These are phyloP conservation scores for Glyphotaelius pellucidus DNA, from an alignment of 2,888 invertebrate genomes.

Conservation along the genomic window DNA sequence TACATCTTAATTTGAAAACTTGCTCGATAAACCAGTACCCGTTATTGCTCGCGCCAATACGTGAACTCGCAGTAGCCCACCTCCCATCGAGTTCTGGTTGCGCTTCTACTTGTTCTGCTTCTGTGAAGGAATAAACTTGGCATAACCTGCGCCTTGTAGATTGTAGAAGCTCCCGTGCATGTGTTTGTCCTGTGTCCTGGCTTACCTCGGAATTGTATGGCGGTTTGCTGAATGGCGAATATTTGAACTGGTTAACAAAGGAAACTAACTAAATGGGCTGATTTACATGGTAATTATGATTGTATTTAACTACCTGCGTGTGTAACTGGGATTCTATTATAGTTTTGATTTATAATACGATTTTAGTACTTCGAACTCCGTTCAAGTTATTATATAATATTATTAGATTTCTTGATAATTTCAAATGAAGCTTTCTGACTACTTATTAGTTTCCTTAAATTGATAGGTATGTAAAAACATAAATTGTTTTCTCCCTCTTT, in stretches of 20 bases:
- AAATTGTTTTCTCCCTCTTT: too few relatives aligned
- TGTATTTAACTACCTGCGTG: neutral
- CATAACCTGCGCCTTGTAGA: neutral
- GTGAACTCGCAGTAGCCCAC: constrained; percentile 52
- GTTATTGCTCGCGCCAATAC: constrained; percentile 63
- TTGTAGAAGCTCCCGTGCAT: constrained; percentile 9
- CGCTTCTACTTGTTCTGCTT: constrained; percentile 43
- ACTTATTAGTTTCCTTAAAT: too few relatives aligned
- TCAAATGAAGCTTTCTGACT: neutral
- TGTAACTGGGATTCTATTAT: neutral
- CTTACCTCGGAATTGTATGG: neutral
- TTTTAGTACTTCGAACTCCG: neutral
- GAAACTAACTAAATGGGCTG: neutral
- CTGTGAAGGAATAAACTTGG: constrained; percentile 30
- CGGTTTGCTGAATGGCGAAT: neutral
- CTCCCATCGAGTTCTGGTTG: constrained; percentile 63
- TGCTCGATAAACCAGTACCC: constrained; percentile 59
- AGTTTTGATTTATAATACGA: neutral
- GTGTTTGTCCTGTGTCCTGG: constrained; percentile 32
- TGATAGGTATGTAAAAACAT: too few relatives aligned
- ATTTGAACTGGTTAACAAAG: constrained; percentile 30
- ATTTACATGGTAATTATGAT: constrained; percentile 20
- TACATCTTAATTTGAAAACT: constrained; percentile 66
- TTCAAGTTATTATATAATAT: neutral
- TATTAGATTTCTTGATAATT: neutral